A percentile compares a stretch with the other conserved stretches of the same genome.
Conservation (phyloP, 1,140 invertebrate genomes). For the Leptinotarsa texana region DNA sequence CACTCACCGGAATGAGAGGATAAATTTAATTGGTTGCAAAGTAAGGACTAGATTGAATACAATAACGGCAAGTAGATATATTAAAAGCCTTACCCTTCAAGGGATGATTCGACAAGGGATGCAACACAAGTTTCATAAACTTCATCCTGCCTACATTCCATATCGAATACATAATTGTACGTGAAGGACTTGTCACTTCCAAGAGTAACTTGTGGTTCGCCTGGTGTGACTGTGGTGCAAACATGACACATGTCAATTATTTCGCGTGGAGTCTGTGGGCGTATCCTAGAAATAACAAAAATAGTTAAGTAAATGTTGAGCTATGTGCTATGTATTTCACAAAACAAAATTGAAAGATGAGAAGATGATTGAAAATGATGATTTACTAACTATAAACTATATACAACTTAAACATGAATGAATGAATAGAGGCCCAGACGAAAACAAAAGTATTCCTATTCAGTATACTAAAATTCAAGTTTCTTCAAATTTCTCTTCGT, state of each 20-base stretch:
- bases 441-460: neutral
- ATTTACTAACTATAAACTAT: neutral
- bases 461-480: neutral
- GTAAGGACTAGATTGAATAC: neutral
- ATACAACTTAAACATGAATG: too few species aligned
- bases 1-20: too few species aligned
- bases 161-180: conserved; percentile 95
- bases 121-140: conserved; percentile 88
- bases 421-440: too few species aligned
- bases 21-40: too few species aligned
- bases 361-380: neutral
- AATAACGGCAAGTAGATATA: neutral
- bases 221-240: conserved; percentile 85
- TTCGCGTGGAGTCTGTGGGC: conserved; percentile 90
- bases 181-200: conserved; percentile 96
- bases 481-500: neutral
- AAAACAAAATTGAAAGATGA: neutral
- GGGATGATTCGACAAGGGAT: conserved; percentile 81
- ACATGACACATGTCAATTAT: conserved; percentile 93
- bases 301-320: neutral
- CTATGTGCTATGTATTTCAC: neutral
- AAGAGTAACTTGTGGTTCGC: conserved; percentile 88
- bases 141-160: conserved; percentile 67
- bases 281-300: conserved; percentile 71
- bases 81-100: conserved; percentile 67